Base-by-base conservation (phyloP, 2,888 invertebrate species). In the Corbicula japonica region DNA sequence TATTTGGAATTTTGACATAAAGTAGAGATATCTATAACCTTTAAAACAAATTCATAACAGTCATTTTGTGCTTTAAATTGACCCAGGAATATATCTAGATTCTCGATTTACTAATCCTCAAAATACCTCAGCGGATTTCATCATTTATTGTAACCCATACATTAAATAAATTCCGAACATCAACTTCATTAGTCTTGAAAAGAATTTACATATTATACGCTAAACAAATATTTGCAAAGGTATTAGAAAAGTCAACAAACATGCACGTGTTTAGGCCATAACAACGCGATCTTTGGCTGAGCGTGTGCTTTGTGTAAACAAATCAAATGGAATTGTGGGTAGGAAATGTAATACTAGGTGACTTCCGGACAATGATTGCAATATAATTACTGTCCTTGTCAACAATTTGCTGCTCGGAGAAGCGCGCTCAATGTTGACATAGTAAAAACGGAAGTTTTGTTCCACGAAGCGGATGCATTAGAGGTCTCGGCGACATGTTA, bases 301-400 rank as follows among this genome's bases (percentile, higher is more conserved):
- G 70, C 72, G 72, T 78, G 78, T 68, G 72, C 70, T 44, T 66
- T 65, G 44, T 80, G 83, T 78, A 75, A 83, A 84, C 82, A 84
- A 75, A 80, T 66, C 68, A 75, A 60, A 63, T 56, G 72, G 62
- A 50, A 71, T 70, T 75, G 62, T 65, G 68, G 75, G 56, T 38
- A 63, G 48, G 38, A 54, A 52, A 56, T 71, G 60, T 71, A 68
- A 76, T 69, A 58, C 48, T 38, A 54, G 60, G 60, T 76, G 44
- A 75, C 72, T 76, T 75, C 62, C 60, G 56, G 61, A 69, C 71
- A 71, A 62, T 68, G 68, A 80, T 65, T 65, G 66, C 66, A 48
- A 41, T 54, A 66, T 54, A 66, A 66, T 66, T 66, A 41, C 52
- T 52, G 72, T 62, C 66, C 44, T 35, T 66, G 66, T 63, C 65